A percentile compares a stretch with the other conserved stretches of the same genome.
These are phyloP conservation scores for Empidonax alnorum DNA, from an alignment of 2,113 vertebrate genomes.

Conservation along the genomic window DNA sequence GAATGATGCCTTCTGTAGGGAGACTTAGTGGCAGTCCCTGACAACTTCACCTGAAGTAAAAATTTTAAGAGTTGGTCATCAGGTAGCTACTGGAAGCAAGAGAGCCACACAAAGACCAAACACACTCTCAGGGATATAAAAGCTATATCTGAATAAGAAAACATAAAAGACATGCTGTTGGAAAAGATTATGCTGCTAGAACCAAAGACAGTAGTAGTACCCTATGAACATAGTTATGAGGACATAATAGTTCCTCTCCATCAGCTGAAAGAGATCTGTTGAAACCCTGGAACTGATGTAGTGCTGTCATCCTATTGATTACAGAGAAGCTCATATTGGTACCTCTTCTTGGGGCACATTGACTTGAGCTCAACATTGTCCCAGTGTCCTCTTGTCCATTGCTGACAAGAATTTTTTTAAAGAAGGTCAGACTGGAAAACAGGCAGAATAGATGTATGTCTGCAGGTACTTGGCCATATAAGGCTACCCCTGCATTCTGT, in stretches of 20 bases:
- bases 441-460: neutral
- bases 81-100: neutral
- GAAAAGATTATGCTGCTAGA: neutral
- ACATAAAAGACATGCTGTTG: neutral
- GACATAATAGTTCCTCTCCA: neutral
- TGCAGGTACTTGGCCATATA: neutral
- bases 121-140: neutral
- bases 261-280: neutral
- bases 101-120: neutral
- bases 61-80: neutral
- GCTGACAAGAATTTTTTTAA: neutral
- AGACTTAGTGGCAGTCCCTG: neutral
- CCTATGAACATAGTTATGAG: neutral
- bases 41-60: neutral
- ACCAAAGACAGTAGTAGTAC: neutral
- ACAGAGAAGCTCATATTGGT: neutral
- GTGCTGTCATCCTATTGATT: neutral
- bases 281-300: neutral
- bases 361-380: neutral
- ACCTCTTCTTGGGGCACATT: neutral
- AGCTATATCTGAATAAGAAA: neutral
- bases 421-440: neutral
- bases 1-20: accelerated
- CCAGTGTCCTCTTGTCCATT: neutral
- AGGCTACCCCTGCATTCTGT: neutral